Conservation (phyloP, 2,888 invertebrate genomes). For the Nymphalis polychloros region DNA sequence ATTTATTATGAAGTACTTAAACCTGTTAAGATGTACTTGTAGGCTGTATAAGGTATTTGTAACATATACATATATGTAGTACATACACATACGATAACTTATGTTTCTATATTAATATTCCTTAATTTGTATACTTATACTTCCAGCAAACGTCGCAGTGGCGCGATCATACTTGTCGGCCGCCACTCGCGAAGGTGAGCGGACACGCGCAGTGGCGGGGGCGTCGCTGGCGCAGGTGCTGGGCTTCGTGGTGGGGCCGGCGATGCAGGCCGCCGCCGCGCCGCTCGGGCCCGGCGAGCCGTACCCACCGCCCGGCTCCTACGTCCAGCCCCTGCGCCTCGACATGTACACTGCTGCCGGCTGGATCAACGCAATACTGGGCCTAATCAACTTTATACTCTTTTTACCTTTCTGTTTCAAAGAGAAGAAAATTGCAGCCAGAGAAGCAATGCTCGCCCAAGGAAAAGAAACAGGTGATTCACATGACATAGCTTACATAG, state of each 20-base stretch:
- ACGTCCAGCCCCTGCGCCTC: slow-evolving; percentile 82
- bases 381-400: slow-evolving; percentile 86
- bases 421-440: slow-evolving; percentile 88
- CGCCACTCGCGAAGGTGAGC: slow-evolving; percentile 89
- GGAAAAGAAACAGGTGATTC: slow-evolving; percentile 83
- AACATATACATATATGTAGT: no score
- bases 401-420: slow-evolving; percentile 89
- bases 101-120: no score
- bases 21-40: no score
- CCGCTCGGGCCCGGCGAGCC: slow-evolving; percentile 84
- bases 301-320: slow-evolving; percentile 68
- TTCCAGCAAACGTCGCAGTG: slow-evolving; percentile 89
- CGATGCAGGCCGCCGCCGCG: slow-evolving; percentile 89
- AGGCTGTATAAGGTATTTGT: no score
- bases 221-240: slow-evolving; percentile 92
- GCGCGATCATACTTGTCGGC: slow-evolving; percentile 92
- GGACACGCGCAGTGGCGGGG: slow-evolving; percentile 91
- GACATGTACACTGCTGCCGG: slow-evolving; percentile 95
- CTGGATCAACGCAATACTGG: slow-evolving; percentile 91
- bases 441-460: slow-evolving; percentile 88
- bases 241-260: slow-evolving; percentile 93
- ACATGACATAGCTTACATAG: no score
- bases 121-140: neutral
- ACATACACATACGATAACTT: no score
- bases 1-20: no score